phyloP scores from a whole-genome alignment of 2,888 invertebrate species.

The Acanthosepion lycidas region DNA sequence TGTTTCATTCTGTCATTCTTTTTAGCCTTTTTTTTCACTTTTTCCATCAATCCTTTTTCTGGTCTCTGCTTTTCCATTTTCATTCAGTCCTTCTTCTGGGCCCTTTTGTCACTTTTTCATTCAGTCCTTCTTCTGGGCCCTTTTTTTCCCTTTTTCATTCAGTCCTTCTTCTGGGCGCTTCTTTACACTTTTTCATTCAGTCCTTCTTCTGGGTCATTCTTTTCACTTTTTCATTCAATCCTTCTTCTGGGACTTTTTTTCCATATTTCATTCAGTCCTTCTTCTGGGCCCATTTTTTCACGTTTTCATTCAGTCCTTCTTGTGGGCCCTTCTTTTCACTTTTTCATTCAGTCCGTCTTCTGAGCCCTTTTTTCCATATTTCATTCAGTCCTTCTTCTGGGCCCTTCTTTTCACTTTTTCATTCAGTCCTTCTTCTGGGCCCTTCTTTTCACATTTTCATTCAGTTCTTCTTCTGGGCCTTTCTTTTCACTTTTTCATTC shows the following conservation, averaged over 20 bases:
- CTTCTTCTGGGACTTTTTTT: fast-evolving
- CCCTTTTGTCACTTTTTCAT: no score
- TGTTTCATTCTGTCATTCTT: no score
- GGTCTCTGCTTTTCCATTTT: fast-evolving
- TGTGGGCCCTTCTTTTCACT: neutral
- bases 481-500: neutral
- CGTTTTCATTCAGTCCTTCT: no score
- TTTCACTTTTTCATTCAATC: neutral
- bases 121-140: no score
- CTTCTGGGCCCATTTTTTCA: neutral
- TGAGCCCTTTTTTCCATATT: neutral
- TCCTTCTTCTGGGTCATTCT: neutral
- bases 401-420: neutral
- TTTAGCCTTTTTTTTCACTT: neutral
- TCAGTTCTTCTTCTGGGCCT: fast-evolving
- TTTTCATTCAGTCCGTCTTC: neutral
- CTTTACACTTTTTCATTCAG: no score
- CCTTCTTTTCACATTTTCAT: neutral
- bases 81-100: neutral
- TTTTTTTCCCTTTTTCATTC: no score
- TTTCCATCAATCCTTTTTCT: neutral
- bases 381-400: no score
- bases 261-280: neutral
- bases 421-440: no score
- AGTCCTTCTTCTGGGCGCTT: no score